Evolutionary conservation across 2,797 vertebrate species (phyloP).

Genomic region (Platyrinchus mystaceus): DNA sequence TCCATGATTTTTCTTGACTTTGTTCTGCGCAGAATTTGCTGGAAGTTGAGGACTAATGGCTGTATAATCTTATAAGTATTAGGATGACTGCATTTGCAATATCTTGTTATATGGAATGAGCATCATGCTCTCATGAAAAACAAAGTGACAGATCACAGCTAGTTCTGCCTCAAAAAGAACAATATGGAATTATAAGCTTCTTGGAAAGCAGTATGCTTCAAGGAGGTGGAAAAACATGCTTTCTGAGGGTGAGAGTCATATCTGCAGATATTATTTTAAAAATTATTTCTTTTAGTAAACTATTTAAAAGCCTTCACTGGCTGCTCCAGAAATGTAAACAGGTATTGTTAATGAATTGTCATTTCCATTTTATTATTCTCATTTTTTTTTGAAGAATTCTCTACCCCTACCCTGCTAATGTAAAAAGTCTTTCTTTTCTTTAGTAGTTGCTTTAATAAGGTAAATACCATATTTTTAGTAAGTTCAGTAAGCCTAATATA

Average conservation of each 20-base stretch:
- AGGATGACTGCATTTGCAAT: neutral
- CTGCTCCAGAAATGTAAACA: neutral
- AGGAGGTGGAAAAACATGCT: neutral
- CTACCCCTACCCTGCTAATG: neutral
- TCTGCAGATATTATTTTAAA: neutral
- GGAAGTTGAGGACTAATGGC: neutral
- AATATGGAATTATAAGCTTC: neutral
- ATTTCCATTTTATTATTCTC: constrained; percentile 6
- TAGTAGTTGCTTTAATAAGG: neutral
- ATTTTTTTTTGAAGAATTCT: neutral
- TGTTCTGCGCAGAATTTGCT: neutral
- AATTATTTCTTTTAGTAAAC: neutral
- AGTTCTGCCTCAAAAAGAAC: neutral
- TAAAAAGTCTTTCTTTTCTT: neutral
- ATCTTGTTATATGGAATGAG: neutral
- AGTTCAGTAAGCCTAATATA: neutral
- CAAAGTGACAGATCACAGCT: neutral
- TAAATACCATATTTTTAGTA: neutral
- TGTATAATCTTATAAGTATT: neutral
- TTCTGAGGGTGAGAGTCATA: neutral
- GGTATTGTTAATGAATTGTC: neutral
- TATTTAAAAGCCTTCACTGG: neutral
- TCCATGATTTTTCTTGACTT: neutral
- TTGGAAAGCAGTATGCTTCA: neutral
- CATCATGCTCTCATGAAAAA: neutral